Conservation (phyloP, 1,140 invertebrate species). For the Sitophilus oryzae region DNA sequence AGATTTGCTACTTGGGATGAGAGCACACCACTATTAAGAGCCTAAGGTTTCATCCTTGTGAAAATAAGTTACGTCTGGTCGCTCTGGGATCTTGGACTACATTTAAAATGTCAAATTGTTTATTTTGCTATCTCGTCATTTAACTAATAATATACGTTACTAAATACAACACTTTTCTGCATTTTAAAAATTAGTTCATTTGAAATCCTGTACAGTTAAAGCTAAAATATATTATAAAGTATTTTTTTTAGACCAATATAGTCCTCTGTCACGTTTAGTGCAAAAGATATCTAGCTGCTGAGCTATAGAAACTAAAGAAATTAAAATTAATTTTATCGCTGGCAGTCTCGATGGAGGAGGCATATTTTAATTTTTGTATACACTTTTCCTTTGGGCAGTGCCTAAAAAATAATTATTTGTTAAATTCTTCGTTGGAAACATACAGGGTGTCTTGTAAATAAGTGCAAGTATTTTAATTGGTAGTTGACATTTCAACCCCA, state of each 20-base stretch:
- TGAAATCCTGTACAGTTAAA: constrained; percentile 44
- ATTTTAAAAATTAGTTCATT: constrained; percentile 23
- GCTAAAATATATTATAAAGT: constrained; percentile 41
- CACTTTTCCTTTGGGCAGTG: constrained; percentile 31
- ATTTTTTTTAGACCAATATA: constrained; percentile 35
- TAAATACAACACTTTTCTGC: constrained; percentile 9
- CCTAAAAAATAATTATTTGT: constrained; percentile 26
- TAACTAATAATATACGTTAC: constrained; percentile 6
- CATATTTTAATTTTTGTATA: constrained; percentile 26
- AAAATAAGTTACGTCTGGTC: no score
- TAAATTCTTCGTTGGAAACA: not conserved
- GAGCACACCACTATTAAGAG: no score
- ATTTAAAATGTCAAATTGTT: constrained; percentile 20
- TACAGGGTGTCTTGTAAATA: no score
- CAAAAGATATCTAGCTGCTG: constrained; percentile 38
- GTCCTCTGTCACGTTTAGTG: constrained; percentile 39
- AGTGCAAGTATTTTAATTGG: no score
- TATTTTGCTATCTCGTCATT: constrained; percentile 16
- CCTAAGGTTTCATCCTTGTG: no score
- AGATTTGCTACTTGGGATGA: no score
- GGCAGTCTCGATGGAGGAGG: constrained; percentile 44
- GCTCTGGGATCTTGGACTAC: no score
- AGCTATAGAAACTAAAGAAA: constrained; percentile 32
- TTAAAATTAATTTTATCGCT: constrained; percentile 39
- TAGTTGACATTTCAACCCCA: no score